Evolutionary conservation across 2,888 invertebrate species (phyloP), one percentile per base, ranked within the genome.

Genomic region (Volucella inanis): DNA sequence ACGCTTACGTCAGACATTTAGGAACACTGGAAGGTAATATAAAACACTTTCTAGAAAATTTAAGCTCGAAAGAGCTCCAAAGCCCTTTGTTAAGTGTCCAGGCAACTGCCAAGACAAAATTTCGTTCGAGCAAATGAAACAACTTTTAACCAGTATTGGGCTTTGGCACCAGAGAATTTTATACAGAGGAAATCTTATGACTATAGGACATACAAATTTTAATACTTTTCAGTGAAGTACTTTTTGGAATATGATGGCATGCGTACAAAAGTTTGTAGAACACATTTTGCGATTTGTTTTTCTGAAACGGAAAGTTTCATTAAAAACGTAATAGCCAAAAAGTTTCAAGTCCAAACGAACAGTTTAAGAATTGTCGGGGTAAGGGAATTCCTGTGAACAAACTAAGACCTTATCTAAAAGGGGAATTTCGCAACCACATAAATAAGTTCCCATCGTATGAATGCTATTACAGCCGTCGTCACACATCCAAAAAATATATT

Each of bases 231-330:
- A 49, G 64, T 50, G 41, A 50, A 55, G 39, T 65, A 50, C 39
- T 50, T 50, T 50, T 41, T 50, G 64, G 64, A 52, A 65, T 39
- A 64, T 38, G 49, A 31, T 49, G 64, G 49, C 38, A 55, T 38
- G 52, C 52, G 52, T 52, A 52, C 52, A 52, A 22, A 52, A 22
- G 18, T 52, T 52, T 52, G 52, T 22, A 8, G 52, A 52, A 52
- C 52, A 52, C 52, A 52, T 52, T 52, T 52, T 52, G 18, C 52
- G 22, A 52, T 59, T 41, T 59, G 57, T 59, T 59, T 59, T 59
- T 39, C 39, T 39, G 50, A 65, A 65, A 65, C 65, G 39, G 65
- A 65, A 50, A 65, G 65, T 50, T 65, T 65, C 12, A 50, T 65
- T 41, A 65, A 41, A 18, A 52, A 52, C 52, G 52, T 67, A 18